Evolutionary conservation across 1,140 invertebrate species (phyloP).

Genomic region (Monomorium pharaonis): DNA sequence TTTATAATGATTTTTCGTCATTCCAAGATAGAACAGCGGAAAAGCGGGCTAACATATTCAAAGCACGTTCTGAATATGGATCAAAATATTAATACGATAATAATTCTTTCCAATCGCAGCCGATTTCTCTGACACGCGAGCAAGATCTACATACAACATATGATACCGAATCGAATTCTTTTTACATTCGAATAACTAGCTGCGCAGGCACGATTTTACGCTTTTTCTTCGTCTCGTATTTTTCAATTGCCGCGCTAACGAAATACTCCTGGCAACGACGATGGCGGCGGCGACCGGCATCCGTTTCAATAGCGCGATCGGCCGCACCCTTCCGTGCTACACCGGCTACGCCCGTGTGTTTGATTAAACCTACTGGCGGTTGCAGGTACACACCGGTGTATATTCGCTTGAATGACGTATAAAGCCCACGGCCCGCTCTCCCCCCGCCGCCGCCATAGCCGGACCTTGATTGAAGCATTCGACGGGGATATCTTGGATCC

Average conservation of each 20-base stretch:
- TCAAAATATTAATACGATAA: neutral
- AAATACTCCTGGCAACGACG: slow-evolving; percentile 65
- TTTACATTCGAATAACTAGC: slow-evolving; percentile 47
- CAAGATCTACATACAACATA: neutral
- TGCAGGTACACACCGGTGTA: slow-evolving; percentile 59
- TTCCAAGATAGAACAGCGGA: no score
- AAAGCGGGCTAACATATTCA: no score
- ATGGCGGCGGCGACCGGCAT: slow-evolving; percentile 49
- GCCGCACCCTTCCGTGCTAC: slow-evolving; percentile 60
- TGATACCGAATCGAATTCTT: neutral
- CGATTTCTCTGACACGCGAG: neutral
- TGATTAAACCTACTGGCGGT: slow-evolving; percentile 71
- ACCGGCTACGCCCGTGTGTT: slow-evolving; percentile 66
- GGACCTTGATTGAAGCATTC: slow-evolving; percentile 67
- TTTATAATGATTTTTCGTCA: no score
- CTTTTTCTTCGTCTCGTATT: slow-evolving; percentile 60
- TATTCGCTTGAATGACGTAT: slow-evolving; percentile 64
- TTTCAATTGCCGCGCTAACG: slow-evolving; percentile 74
- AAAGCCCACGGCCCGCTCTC: slow-evolving; percentile 62
- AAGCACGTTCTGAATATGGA: no score
- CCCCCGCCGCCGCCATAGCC: slow-evolving; percentile 42
- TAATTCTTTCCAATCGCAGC: neutral
- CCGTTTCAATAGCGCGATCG: slow-evolving; percentile 71
- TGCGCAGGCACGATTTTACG: slow-evolving; percentile 51
- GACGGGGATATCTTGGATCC: slow-evolving; percentile 66